Conservation (phyloP, 2,113 vertebrate species). For the Gasterosteus nipponicus region DNA sequence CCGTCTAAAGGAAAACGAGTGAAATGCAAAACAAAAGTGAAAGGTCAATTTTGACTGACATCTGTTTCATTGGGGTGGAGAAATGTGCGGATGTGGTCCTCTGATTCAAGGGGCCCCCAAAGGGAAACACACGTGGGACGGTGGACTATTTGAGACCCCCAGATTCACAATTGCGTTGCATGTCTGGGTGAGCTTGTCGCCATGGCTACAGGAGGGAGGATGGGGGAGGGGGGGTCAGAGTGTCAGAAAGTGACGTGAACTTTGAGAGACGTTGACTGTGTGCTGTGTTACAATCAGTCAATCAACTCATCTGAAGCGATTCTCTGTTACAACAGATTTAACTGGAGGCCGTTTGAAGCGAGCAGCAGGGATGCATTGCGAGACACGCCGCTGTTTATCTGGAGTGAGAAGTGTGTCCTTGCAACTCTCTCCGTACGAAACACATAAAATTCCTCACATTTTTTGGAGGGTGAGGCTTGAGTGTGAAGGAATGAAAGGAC, state of each 20-base stretch:
- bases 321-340: background rate
- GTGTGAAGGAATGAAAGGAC: slow-evolving; percentile 4
- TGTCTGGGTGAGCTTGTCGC: slow-evolving; percentile 20
- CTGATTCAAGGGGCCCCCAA: background rate
- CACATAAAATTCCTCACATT: slow-evolving; percentile 34
- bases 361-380: background rate
- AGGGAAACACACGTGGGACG: background rate
- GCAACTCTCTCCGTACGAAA: slow-evolving; percentile 20
- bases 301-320: too few relatives aligned
- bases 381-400: background rate
- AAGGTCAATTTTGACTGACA: too few relatives aligned
- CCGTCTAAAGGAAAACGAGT: too few relatives aligned
- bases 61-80: slow-evolving; percentile 16
- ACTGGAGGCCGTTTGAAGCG: background rate
- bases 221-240: background rate
- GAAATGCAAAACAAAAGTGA: too few relatives aligned
- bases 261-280: background rate
- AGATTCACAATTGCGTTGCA: too few relatives aligned
- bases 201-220: slow-evolving; percentile 23
- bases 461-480: slow-evolving; percentile 20
- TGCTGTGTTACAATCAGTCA: too few relatives aligned
- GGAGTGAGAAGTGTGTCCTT: background rate
- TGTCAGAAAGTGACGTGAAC: background rate
- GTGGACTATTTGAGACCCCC: too few relatives aligned
- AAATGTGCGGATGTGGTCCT: slow-evolving; percentile 8